Base-by-base conservation (phyloP, 2,888 invertebrate genomes). In the Drosophila borborema region DNA sequence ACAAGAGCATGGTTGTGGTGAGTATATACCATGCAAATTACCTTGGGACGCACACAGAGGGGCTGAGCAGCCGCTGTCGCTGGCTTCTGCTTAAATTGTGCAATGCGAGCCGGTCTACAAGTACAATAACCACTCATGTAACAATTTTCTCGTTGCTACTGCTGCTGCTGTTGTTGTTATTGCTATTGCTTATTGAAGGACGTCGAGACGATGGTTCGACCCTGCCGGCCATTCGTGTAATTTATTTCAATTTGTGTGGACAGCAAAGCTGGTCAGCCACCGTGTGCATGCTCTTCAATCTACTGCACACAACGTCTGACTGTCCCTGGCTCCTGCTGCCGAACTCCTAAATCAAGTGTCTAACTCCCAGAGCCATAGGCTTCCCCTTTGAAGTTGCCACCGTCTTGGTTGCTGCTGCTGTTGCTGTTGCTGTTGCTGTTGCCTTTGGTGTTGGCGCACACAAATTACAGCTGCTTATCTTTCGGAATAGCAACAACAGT, bases 1-100 rank as follows among this genome's bases (percentile, higher is more conserved):
- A 95, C 81, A 95, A 96, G 56, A 95, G 96, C 58, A 94, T 96
- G 72, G 94, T 94, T 82, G 93, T 97, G 93, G 95, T 97, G 91
- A 95, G 95, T 94, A 69, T 41, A 72, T 43, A 62, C 78, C 80
- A 87, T 87, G 89, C 82, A 86, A 86, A 86, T 90, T 86, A 89
- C 87, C 74, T 76, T 62, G 38, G 51, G 48, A 31, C 12, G 16
- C 36, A 7, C 18, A 14, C 23, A 18, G 9, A 14, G 14, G 46
- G 61, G 12, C 28, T 3, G 31, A 20, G 20, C 18, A 38, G 28
- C 6, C 18, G 60, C 63, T 64, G 59, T 65, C 85, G 69, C 75
- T 76, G 49, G 60, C 60, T 49, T 49, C 46, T 49, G 77, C 68
- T 82, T 68, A 68, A 84, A 86, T 76, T 84, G 79, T 89, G 72